Evolutionary conservation across 2,888 invertebrate species (phyloP), one percentile per base, ranked within the genome.

Genomic region (Platycheirus albimanus): DNA sequence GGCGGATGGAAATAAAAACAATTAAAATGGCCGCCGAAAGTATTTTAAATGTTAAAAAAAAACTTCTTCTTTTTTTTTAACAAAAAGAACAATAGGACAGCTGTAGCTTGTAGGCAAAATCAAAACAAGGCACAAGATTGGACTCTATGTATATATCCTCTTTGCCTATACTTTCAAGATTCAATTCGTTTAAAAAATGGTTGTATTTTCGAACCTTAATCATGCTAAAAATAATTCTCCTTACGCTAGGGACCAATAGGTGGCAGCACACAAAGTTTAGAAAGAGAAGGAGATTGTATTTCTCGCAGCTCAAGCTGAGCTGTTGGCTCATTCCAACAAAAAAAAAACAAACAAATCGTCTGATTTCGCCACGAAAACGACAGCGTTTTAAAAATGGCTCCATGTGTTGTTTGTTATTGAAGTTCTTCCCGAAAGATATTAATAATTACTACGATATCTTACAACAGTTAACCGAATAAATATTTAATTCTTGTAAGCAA

Each of bases 301-400:
- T 61, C n/a, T 7, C 10, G 15, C 6, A 24, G 15, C 3, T 24
- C 6, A n/a, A n/a, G n/a, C n/a, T n/a, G n/a, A n/a, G n/a, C n/a
- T n/a, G n/a, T n/a, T n/a, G n/a, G n/a, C n/a, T n/a, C n/a, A n/a
- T 8, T 30, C 28, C 13, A n/a, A 33, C 30, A 0, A 11, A 28
- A 61, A 30, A 61, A 61, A 61, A 61, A 61, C 61, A 61, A 61
- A 61, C 61, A 61, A 61, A 61, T 61, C 30, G 17, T 38, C 5
- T 28, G n/a, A 20, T 61, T 30, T 61, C 30, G 61, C 45, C 45
- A 45, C 15, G 13, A 49, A 8, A 41, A 6, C 41, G 10, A 20
- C 8, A 33, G 24, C 17, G n/a, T 28, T 28, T 8, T 7, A 28
- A 8, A 19, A 30, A 28, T n/a, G n/a, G 43, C 19, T 2, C 1